These are phyloP conservation scores for Coptotermes formosanus DNA, from an alignment of 1,140 invertebrate species.

Conservation along the genomic window DNA sequence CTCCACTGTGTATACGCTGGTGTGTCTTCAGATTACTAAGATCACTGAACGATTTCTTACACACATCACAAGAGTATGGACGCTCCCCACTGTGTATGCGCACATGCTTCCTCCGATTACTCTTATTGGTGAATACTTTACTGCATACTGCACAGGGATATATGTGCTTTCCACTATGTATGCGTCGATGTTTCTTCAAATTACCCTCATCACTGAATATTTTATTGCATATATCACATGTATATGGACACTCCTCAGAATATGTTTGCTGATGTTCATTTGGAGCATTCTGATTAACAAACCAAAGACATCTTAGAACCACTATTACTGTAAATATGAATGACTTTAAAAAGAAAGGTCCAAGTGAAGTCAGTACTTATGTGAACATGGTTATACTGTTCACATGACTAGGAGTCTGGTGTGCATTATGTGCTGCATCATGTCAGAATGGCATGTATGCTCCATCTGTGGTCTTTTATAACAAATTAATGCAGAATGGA, in stretches of 20 bases:
- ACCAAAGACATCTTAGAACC: not conserved
- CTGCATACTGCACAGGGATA: not conserved
- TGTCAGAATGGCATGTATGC: too few species aligned
- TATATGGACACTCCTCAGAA: not conserved
- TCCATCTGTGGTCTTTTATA: too few species aligned
- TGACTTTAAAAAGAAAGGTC: too few species aligned
- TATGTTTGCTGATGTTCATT: not conserved
- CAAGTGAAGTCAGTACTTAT: too few species aligned
- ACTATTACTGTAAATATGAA: not conserved
- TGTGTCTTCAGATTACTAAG: not conserved
- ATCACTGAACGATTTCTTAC: slow-evolving; percentile 5
- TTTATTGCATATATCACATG: not conserved
- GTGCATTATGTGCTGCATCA: too few species aligned
- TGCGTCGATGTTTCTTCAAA: not conserved
- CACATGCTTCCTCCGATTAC: slow-evolving; percentile 4
- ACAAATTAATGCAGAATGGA: too few species aligned
- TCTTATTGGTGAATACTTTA: not conserved
- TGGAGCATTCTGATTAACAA: not conserved
- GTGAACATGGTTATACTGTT: too few species aligned
- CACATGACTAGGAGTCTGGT: too few species aligned
- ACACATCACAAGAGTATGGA: slow-evolving; percentile 25
- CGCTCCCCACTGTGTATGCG: slow-evolving; percentile 7
- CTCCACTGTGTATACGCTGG: slow-evolving; percentile 29
- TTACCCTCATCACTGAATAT: not conserved
- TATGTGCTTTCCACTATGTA: not conserved